Conservation (phyloP, 2,797 vertebrate genomes). For the Alectoris magna region DNA sequence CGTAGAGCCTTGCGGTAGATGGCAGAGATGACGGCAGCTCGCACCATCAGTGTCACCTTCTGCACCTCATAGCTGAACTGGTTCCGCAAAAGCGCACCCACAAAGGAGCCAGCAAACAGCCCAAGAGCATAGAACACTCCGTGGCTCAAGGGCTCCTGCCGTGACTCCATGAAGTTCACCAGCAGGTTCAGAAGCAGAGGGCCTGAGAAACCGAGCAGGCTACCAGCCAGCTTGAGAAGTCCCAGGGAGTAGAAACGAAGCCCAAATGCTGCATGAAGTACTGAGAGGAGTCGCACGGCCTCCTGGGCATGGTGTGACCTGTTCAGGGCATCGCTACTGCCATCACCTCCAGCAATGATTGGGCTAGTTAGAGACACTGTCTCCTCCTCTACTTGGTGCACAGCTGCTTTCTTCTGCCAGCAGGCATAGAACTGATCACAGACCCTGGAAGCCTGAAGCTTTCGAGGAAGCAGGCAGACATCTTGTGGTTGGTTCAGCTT, state of each 20-base stretch:
- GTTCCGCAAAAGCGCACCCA: constrained; percentile 86
- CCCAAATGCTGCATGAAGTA: constrained; percentile 88
- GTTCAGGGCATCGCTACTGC: background rate
- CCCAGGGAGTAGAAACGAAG: constrained; percentile 86
- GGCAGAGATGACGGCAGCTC: constrained; percentile 84
- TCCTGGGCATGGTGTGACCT: background rate
- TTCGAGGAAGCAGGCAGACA: constrained; percentile 85
- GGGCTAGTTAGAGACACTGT: constrained; percentile 34
- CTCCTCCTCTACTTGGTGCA: constrained; percentile 7
- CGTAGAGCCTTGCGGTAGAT: constrained; percentile 89
- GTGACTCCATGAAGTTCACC: constrained; percentile 91
- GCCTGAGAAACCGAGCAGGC: constrained; percentile 85
- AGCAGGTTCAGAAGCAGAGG: constrained; percentile 90
- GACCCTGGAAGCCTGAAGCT: constrained; percentile 82
- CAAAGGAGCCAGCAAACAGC: constrained; percentile 86
- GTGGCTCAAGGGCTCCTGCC: constrained; percentile 82
- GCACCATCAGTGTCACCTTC: constrained; percentile 85
- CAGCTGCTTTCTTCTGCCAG: constrained; percentile 79
- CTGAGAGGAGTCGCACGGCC: constrained; percentile 77
- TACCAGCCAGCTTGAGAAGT: constrained; percentile 84
- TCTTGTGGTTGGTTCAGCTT: constrained; percentile 84
- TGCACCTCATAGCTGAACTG: constrained; percentile 87
- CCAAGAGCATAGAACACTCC: constrained; percentile 87
- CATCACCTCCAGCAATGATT: constrained; percentile 24
- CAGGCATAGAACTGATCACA: constrained; percentile 81